Percentiles rank a stretch among this genome's conserved stretches.
Conservation (phyloP, 2,888 invertebrate genomes). For the Euphydryas editha region DNA sequence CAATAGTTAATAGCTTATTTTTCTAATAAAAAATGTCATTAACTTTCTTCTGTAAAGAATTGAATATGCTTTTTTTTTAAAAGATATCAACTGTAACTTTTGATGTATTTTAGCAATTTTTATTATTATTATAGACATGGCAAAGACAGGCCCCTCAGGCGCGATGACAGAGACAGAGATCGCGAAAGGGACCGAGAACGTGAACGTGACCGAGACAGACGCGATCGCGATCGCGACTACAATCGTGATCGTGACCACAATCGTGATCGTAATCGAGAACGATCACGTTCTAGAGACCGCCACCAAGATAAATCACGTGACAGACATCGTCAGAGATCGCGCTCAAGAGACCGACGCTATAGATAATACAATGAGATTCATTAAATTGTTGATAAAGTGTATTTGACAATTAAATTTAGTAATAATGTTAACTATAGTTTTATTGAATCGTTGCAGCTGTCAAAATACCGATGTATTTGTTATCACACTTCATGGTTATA, state of each 20-base stretch:
- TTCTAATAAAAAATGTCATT: no score
- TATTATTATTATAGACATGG: slow-evolving; percentile 67
- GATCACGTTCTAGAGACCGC: slow-evolving; percentile 47
- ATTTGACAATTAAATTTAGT: slow-evolving; percentile 59
- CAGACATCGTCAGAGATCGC: slow-evolving; percentile 60
- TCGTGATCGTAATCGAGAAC: slow-evolving; percentile 46
- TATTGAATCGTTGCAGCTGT: slow-evolving; percentile 25
- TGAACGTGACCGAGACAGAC: slow-evolving; percentile 50
- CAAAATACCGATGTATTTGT: no score
- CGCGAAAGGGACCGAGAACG: slow-evolving; percentile 63
- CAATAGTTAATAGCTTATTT: no score
- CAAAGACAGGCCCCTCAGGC: slow-evolving; percentile 68
- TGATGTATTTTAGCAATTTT: background rate
- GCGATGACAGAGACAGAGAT: slow-evolving; percentile 67
- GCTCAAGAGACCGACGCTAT: slow-evolving; percentile 71
- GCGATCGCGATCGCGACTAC: slow-evolving; percentile 51
- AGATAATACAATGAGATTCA: slow-evolving; percentile 63
- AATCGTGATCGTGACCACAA: slow-evolving; percentile 46
- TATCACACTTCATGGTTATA: no score
- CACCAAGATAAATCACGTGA: slow-evolving; percentile 59
- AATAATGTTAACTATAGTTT: slow-evolving; percentile 54
- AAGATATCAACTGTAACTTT: background rate
- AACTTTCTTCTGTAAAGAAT: no score
- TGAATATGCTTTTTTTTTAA: no score
- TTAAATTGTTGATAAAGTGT: slow-evolving; percentile 52